Evolutionary conservation across 2,888 invertebrate genomes (phyloP).

Genomic region (Dendrolimus pini): DNA sequence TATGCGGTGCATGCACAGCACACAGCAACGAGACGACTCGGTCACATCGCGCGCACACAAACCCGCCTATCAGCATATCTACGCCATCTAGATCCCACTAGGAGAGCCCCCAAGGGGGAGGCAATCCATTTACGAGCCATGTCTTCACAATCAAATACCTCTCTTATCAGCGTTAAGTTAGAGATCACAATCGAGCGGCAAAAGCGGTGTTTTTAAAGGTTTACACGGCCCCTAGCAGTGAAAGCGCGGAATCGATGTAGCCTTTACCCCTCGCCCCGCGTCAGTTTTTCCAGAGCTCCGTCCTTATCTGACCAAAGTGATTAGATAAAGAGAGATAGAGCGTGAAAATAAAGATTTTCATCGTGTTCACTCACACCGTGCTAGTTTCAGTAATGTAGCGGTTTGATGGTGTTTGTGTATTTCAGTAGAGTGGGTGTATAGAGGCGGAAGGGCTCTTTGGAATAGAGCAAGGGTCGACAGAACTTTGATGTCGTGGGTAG

Average conservation of each 20-base stretch:
- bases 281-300: conserved; percentile 75
- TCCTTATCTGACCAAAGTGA: conserved; percentile 74
- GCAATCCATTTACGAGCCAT: conserved; percentile 72
- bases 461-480: conserved; percentile 62
- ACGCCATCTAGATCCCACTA: conserved; percentile 77
- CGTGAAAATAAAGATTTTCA: conserved; percentile 78
- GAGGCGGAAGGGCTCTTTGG: conserved; percentile 48
- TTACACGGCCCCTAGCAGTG: conserved; percentile 77
- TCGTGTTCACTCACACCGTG: conserved; percentile 73
- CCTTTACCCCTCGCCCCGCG: conserved; percentile 73
- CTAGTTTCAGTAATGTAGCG: conserved; percentile 54
- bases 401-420: conserved; percentile 46
- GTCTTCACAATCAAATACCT: conserved; percentile 52
- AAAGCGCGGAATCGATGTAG: conserved; percentile 78
- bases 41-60: conserved; percentile 52
- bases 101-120: conserved; percentile 75
- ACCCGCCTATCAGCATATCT: conserved; percentile 69
- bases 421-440: conserved; percentile 40
- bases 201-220: conserved; percentile 72
- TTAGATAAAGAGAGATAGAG: conserved; percentile 77
- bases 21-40: conserved; percentile 26
- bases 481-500: conserved; percentile 47
- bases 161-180: conserved; percentile 58
- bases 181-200: conserved; percentile 71
- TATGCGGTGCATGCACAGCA: conserved; percentile 41